Base-by-base conservation (phyloP, 2,888 invertebrate genomes). In the Siphonodentalium dalli region DNA sequence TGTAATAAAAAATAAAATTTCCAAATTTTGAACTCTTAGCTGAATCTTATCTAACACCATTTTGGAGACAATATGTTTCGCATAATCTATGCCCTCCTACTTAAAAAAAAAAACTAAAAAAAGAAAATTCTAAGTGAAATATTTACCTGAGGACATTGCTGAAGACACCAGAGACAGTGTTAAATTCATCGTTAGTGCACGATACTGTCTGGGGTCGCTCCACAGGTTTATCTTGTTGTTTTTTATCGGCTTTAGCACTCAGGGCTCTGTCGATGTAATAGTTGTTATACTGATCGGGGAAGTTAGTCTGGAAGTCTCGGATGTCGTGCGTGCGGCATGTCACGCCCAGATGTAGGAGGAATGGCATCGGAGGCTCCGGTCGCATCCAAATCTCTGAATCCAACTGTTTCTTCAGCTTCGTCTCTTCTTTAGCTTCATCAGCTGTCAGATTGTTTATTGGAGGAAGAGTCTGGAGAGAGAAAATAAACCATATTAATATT, bases 271-370 rank as follows among this genome's bases (percentile, higher is more conserved):
- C 78, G 43, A 79, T 66, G 61, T 69, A 77, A 65, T 64, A 75
- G 38, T 71, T 68, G 38, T 61, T 62, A 54, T 76, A 76, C n/a
- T 76, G 71, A 8, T 75, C 72, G 1, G 75, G 71, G 66, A 79
- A 80, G 63, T 77, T 74, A 4, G 57, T 55, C 66, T 80, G 78
- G 71, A 77, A 80, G 15, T 77, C 74, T 24, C 61, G 45, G 29
- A 78, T 69, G 54, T 76, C 73, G 49, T 80, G 79, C 3, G 79
- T 79, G 35, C 81, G 60, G 1, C 78, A 77, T 5, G 79, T 80
- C 29, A 81, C 68, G 4, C 78, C 79, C 20, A 82, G 71, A 60
- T 81, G 81, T 5, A 81, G 63, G 31, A 81, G 58, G 70, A 77
- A 79, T 9, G 79, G 75, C n/a, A 61, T 51, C 1, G 80, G 78